Conservation (phyloP, 2,113 vertebrate species). For the Sapayoa aenigma region DNA sequence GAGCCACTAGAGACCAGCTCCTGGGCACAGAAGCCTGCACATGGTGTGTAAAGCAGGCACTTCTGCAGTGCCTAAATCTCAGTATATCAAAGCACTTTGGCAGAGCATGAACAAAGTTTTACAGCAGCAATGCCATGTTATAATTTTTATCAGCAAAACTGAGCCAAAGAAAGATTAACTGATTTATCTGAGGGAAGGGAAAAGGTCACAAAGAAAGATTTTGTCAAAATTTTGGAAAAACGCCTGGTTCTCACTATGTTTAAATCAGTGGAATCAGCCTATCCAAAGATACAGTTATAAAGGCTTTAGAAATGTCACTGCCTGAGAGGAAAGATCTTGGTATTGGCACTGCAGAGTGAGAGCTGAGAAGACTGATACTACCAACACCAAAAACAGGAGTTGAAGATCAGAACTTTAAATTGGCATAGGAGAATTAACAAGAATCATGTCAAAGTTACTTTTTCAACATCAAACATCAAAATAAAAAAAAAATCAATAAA, state of each 20-base stretch:
- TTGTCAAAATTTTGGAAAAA: slow-evolving; percentile 1
- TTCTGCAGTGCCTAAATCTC: not conserved
- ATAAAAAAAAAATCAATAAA: not conserved
- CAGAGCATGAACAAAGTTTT: not conserved
- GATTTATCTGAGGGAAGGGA: not conserved
- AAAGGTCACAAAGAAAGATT: not conserved
- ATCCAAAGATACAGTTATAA: not conserved
- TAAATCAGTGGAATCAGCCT: not conserved
- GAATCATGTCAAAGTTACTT: not conserved
- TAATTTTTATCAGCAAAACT: not conserved
- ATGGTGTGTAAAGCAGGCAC: not conserved
- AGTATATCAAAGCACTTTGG: not conserved
- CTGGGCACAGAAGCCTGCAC: not conserved
- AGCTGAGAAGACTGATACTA: not conserved
- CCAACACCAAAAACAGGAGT: not conserved
- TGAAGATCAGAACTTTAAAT: not conserved
- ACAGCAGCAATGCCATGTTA: not conserved
- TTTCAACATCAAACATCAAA: too few relatives aligned
- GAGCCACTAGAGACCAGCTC: not conserved
- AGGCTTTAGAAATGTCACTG: not conserved
- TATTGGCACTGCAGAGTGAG: not conserved
- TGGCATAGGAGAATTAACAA: not conserved
- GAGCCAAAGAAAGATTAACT: not conserved
- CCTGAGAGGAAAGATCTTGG: not conserved
- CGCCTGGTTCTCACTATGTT: not conserved